Evolutionary conservation across 2,113 vertebrate species (phyloP).

Genomic region (Aspiorhynchus laticeps): DNA sequence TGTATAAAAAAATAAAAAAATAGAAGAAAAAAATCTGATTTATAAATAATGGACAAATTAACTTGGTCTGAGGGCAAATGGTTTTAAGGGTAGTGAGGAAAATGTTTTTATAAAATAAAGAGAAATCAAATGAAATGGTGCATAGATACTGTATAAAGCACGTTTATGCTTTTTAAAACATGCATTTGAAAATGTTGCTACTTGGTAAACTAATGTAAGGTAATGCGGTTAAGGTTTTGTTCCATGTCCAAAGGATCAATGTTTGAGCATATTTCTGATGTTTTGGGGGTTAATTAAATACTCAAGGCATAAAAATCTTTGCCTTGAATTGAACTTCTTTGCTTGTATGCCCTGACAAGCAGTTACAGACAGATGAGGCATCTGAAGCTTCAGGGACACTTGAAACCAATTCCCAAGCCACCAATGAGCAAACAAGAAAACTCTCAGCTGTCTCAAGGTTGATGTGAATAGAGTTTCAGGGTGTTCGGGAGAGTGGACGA

Average conservation of each 20-base stretch:
- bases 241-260: neutral
- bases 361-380: slow-evolving; percentile 6
- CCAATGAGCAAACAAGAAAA: slow-evolving; percentile 42
- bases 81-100: neutral
- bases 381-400: slow-evolving; percentile 31
- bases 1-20: too few relatives aligned
- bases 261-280: neutral
- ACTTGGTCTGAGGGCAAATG: neutral
- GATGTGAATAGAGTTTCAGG: slow-evolving; percentile 41
- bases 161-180: neutral
- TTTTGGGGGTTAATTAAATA: neutral
- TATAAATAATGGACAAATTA: neutral
- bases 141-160: neutral
- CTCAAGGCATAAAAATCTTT: neutral
- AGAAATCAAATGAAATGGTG: neutral
- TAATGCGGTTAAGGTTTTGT: neutral
- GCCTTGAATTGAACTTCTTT: slow-evolving; percentile 16
- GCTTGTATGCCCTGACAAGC: slow-evolving; percentile 27
- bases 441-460: slow-evolving; percentile 37
- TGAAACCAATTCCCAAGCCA: slow-evolving; percentile 45
- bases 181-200: neutral
- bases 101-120: neutral
- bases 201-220: neutral
- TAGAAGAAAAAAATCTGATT: neutral
- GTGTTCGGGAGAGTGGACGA: slow-evolving; percentile 31